Evolutionary conservation across 2,797 vertebrate genomes (phyloP), one percentile per base, ranked within the genome.

Genomic region (Parauchenoglanis punctatus): DNA sequence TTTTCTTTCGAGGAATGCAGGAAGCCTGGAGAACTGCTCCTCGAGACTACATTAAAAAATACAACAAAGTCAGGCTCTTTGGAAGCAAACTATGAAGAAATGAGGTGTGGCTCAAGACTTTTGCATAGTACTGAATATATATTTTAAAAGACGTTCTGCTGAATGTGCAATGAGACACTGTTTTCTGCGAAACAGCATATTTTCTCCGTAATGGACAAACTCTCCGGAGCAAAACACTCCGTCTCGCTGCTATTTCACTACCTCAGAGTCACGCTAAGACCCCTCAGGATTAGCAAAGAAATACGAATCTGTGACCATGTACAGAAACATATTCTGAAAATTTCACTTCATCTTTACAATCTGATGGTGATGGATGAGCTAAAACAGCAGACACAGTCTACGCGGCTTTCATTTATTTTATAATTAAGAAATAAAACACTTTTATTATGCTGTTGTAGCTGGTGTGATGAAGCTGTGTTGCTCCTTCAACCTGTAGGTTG

Each of bases 101-200:
- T 40, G 40, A 40, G 40, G 40, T 40, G 40, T 40, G 40, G 40
- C 40, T 40, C 40, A 40, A 40, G 40, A 40, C 40, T 40, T 40
- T 40, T 40, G 40, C 40, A 40, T 40, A 40, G 40, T 59, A 13
- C 10, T 72, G 44, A 44, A 72, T 68, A 70, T 44, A 72, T 76
- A 40, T 40, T 20, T 67, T 83, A 83, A 12, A 35, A 68, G 81
- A 67, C 28, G n/a, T 28, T 68, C 46, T 31, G 63, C 81, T 68
- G 63, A 83, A 83, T 52, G 63, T 83, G 81, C 81, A 68, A 68
- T 52, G 28, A 83, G 46, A 52, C 81, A 31, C 46, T 46, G 13
- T 68, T 68, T 83, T 83, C 63, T 54, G 46, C 61, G 2, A 52
- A 83, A 67, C 46, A 23, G 81, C 81, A 83, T 25, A 67, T 83